Base-by-base conservation (phyloP, 2,888 invertebrate genomes). In the Orchesellides sinensis region DNA sequence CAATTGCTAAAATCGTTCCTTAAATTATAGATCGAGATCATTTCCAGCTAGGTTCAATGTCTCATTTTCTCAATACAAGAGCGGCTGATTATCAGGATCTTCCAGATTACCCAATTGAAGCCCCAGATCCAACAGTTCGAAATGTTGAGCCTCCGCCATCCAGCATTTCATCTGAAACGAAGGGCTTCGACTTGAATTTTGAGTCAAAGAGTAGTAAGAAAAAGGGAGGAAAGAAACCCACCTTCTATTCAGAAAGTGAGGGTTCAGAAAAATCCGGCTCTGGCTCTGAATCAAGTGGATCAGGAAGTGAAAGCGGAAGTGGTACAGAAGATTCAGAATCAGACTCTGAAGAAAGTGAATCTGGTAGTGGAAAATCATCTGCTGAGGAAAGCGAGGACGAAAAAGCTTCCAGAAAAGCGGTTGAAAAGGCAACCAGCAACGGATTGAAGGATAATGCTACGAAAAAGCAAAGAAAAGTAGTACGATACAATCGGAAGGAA, bases 21-120 rank as follows among this genome's bases (percentile, higher is more conserved):
- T 54, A 6, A 23, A 49, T 82, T 70, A 35, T 21, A 94, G 96
- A 95, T 88, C 93, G 95, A 47, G 95, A 96, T 90, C 94, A 95
- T 88, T 97, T 94, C 90, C 98, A 98, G 88, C 91, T 99, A 89
- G 98, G 99, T 1, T 96, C 98, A 0, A 91, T 99, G 73, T 98
- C 99, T 0, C 98, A 98, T 91, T 96, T 97, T 90, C 92, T 99
- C 82, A 98, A 98, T 89, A 92, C 93, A 88, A 92, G 94, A 79
- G 96, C 98, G 0, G 92, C 91, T 45, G 98, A 97, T 3, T 99
- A 99, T 91, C 94, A 96, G 85, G 93, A 97, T 80, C 92, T 99
- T 87, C 98, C 98, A 0, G 90, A 92, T 0, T 96, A 96, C 90
- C 98, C 99, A 0, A 92, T 92, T 66, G 91, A 91, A 5, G 93